Evolutionary conservation across 2,113 vertebrate genomes (phyloP).

Genomic region (Lycaon pictus): DNA sequence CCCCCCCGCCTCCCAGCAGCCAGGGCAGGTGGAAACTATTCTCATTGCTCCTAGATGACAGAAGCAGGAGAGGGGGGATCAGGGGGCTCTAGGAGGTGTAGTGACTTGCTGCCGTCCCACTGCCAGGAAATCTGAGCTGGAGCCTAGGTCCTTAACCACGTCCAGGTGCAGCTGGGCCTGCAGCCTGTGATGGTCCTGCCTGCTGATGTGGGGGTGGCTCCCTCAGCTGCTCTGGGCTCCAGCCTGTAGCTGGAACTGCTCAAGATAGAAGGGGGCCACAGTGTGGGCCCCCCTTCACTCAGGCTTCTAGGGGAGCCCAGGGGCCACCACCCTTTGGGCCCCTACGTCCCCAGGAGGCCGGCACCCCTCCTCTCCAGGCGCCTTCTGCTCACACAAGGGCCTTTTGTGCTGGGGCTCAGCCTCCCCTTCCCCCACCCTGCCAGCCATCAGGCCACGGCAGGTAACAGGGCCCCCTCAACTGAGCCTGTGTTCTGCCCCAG

Average conservation of each 20-base stretch:
- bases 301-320: not conserved
- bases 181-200: too few relatives aligned
- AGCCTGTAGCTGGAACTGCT: not conserved
- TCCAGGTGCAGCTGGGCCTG: not conserved
- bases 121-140: not conserved
- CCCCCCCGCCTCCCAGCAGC: not conserved
- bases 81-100: not conserved
- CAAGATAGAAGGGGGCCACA: not conserved
- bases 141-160: not conserved
- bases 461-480: slow-evolving; percentile 44
- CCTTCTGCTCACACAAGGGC: slow-evolving; percentile 69
- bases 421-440: slow-evolving; percentile 48
- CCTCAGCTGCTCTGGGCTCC: not conserved
- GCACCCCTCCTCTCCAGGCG: slow-evolving; percentile 25
- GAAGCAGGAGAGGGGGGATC: not conserved
- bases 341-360: not conserved
- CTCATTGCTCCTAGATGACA: not conserved
- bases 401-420: slow-evolving; percentile 70
- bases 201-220: not conserved
- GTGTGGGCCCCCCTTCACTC: not conserved
- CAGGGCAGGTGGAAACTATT: not conserved
- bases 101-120: not conserved
- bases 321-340: not conserved
- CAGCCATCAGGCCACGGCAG: not conserved
- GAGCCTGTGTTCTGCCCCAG: not conserved